Evolutionary conservation across 2,113 vertebrate genomes (phyloP), one percentile per base, ranked within the genome.

Genomic region (Taurulus bubalis): DNA sequence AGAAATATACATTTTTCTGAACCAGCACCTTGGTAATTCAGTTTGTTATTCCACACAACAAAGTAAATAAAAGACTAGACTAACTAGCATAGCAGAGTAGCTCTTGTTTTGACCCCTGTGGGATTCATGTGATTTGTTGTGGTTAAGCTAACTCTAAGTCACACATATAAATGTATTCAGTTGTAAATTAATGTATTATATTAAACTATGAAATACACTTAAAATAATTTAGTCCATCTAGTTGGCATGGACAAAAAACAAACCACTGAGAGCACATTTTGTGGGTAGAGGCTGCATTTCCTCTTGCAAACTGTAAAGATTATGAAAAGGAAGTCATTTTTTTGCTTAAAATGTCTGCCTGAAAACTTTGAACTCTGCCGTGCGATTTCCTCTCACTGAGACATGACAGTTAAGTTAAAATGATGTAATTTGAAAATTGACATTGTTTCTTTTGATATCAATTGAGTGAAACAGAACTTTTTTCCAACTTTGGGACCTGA

Each of bases 31-130:
- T 40, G 11, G 42, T 45, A 6, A 49, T 49, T 45, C 18, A 24
- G 4, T n/a, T 7, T 47, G 3, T 32, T 34, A n/a, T 47, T 36
- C 26, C 3, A 58, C 64, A 59, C 34, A 38, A 6, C 30, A 8
- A n/a, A 22, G 24, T 45, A 30, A 55, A 22, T 40, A 24, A 10
- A 36, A 10, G 24, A 20, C 71, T 26, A 63, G 20, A 59, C 59
- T 75, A 64, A 75, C 34, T n/a, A 65, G 62, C 47, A 3, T 28
- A 75, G 14, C 38, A 47, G 51, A 49, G 32, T 26, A 53, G 4
- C 51, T 71, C 58, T 28, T n/a, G 18, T 55, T 45, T 22, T 3
- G 14, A 70, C 49, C 26, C 14, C 40, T 0, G 11, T 60, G 6
- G 26, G 30, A 47, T 73, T 45, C 10, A 8, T 15, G 24, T 7